Evolutionary conservation across 2,888 invertebrate species (phyloP).

Genomic region (Oeneis ivallda): DNA sequence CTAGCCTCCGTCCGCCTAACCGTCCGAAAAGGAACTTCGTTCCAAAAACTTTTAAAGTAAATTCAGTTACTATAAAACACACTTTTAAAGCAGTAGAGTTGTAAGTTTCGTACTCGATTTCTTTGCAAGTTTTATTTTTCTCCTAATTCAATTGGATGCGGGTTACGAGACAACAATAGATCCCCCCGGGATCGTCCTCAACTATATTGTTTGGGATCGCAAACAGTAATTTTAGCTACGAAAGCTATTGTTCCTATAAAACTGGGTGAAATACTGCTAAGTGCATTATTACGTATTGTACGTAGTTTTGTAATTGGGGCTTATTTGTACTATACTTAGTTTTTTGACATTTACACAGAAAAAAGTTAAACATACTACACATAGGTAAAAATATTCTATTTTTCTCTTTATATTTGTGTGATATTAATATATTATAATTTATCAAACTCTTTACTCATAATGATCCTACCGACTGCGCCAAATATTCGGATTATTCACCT

Average conservation of each 20-base stretch:
- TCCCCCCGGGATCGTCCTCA: slow-evolving; percentile 33
- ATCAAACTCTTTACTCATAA: neutral
- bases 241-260: slow-evolving; percentile 32
- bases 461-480: neutral
- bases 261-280: slow-evolving; percentile 25
- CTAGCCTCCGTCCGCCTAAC: too few relatives aligned
- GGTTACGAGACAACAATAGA: slow-evolving; percentile 39
- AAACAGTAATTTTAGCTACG: slow-evolving; percentile 38
- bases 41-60: neutral
- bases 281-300: slow-evolving; percentile 20
- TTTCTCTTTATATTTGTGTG: neutral
- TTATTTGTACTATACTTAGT: neutral
- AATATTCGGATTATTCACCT: neutral
- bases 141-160: slow-evolving; percentile 41
- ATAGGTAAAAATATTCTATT: neutral
- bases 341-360: neutral
- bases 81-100: slow-evolving; percentile 14
- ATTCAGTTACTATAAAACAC: slow-evolving; percentile 13
- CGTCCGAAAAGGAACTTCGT: too few relatives aligned
- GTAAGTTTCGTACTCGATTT: slow-evolving; percentile 27
- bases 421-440: too few relatives aligned
- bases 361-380: neutral
- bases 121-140: slow-evolving; percentile 39
- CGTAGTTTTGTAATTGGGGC: slow-evolving; percentile 11
- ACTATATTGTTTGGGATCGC: slow-evolving; percentile 39